Evolutionary conservation across 2,113 vertebrate species (phyloP).

Genomic region (Uria aalge): DNA sequence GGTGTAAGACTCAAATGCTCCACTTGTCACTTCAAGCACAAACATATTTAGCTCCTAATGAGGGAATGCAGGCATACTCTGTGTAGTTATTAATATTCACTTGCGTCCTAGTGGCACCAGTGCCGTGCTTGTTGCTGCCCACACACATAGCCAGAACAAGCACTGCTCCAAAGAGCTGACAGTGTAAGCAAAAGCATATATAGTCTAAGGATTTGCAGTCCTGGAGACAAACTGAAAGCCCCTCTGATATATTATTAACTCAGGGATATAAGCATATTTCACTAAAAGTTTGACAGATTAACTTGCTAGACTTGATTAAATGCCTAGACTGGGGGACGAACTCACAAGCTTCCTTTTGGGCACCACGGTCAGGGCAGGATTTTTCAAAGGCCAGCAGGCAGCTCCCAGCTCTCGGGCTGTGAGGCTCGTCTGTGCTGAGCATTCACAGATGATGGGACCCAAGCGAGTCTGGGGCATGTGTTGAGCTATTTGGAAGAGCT

Average conservation of each 20-base stretch:
- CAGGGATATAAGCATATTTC: background rate
- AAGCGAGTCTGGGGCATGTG: background rate
- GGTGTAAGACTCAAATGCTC: background rate
- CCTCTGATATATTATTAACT: background rate
- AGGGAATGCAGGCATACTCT: background rate
- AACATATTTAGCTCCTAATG: background rate
- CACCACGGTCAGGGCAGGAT: background rate
- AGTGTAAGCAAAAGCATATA: background rate
- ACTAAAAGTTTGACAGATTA: background rate
- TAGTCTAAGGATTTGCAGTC: background rate
- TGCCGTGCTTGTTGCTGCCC: background rate
- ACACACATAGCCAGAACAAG: background rate
- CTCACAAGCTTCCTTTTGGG: background rate
- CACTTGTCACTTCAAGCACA: background rate
- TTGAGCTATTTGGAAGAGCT: background rate
- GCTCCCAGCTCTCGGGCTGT: background rate
- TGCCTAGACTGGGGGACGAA: background rate
- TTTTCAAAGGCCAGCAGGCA: background rate
- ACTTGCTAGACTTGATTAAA: background rate
- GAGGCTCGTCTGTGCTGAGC: background rate
- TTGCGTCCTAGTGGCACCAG: background rate
- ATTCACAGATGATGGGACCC: background rate
- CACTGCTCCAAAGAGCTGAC: background rate
- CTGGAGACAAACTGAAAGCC: background rate
- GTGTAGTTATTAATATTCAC: background rate